phyloP scores from a whole-genome alignment of 2,113 vertebrate species.

The Pluvianellus socialis region DNA sequence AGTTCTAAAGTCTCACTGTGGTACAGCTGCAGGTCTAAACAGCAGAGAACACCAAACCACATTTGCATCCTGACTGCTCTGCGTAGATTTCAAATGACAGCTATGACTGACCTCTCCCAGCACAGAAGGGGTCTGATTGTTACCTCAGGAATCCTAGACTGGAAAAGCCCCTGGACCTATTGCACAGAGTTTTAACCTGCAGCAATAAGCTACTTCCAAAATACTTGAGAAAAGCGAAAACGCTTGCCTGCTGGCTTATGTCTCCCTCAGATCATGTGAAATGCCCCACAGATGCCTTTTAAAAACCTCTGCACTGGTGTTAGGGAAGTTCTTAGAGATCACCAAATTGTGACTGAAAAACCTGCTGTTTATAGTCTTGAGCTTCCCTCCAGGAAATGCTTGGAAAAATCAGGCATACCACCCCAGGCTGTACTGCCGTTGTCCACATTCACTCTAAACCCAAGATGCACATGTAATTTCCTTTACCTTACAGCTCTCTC shows the following conservation, averaged over 20 bases:
- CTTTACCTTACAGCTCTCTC: not conserved
- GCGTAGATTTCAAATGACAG: not conserved
- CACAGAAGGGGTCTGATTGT: not conserved
- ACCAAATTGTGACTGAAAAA: not conserved
- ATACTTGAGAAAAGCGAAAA: not conserved
- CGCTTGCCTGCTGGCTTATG: not conserved
- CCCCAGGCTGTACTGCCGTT: not conserved
- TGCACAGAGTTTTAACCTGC: not conserved
- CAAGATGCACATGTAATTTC: not conserved
- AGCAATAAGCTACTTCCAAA: not conserved
- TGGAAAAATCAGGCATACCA: not conserved
- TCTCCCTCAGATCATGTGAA: not conserved
- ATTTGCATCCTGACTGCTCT: not conserved
- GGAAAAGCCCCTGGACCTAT: not conserved
- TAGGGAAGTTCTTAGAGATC: not conserved
- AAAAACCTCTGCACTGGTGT: not conserved
- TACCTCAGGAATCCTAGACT: not conserved
- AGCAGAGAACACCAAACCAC: not conserved
- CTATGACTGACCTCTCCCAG: not conserved
- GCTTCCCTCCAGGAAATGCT: not conserved
- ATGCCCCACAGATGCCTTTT: not conserved
- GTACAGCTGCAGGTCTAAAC: slow-evolving; percentile 90
- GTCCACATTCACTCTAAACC: not conserved
- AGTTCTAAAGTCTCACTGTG: slow-evolving; percentile 95
- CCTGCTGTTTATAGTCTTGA: not conserved